Evolutionary conservation across 2,888 invertebrate species (phyloP).

Genomic region (Thera obeliscata): DNA sequence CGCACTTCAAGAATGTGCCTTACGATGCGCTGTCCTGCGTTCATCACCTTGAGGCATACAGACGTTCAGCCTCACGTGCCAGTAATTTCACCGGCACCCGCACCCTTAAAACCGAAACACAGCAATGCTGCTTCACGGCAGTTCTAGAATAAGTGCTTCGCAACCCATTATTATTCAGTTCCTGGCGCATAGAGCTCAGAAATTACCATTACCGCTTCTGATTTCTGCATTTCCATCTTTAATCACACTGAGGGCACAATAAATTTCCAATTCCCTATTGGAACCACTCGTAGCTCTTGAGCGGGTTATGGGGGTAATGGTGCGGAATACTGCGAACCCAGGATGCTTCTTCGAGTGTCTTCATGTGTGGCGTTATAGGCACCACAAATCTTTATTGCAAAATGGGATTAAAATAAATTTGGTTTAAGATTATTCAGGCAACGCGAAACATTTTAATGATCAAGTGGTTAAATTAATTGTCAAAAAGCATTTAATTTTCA

Average conservation of each 20-base stretch:
- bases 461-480: too few relatives aligned
- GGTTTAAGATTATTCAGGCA: not conserved
- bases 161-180: conserved; percentile 7
- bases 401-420: conserved; percentile 4
- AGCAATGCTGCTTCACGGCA: too few relatives aligned
- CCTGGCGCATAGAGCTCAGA: conserved; percentile 11
- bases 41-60: too few relatives aligned
- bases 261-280: conserved; percentile 23
- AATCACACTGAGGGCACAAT: conserved; percentile 20
- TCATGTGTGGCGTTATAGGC: conserved; percentile 8
- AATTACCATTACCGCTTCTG: conserved; percentile 27
- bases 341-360: conserved; percentile 16
- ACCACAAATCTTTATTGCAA: conserved; percentile 6
- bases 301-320: conserved; percentile 24
- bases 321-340: conserved; percentile 8
- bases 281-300: conserved; percentile 9
- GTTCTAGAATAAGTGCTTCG: too few relatives aligned
- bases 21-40: too few relatives aligned
- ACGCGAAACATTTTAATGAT: too few relatives aligned
- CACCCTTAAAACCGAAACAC: too few relatives aligned
- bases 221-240: conserved; percentile 27
- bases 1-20: too few relatives aligned
- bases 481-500: too few relatives aligned
- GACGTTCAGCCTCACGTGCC: too few relatives aligned
- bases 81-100: too few relatives aligned